Base-by-base conservation (phyloP, 2,888 invertebrate genomes). In the Sarcophaga caerulescens region DNA sequence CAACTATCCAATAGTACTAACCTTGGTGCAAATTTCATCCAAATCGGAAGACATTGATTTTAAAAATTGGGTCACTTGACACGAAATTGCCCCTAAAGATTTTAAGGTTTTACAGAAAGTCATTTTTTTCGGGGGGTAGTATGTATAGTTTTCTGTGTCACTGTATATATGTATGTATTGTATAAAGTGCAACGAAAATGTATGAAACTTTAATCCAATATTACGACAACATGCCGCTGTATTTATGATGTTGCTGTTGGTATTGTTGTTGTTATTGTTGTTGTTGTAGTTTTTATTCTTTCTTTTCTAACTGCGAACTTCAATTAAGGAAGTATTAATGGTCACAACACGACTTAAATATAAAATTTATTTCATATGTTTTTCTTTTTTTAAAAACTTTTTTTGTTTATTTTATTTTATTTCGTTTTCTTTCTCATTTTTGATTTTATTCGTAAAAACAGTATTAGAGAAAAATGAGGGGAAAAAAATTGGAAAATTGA, bases 271-370 rank as follows among this genome's bases (percentile, higher is more conserved):
- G 47, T 6, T n/a, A 19, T 45, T 45, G 68, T 45, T 68, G 47
- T 19, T n/a, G n/a, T n/a, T n/a, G 59, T 45, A 23, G 17, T 25
- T 73, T 52, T 74, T 69, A 35, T 79, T 21, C 12, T 59, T 6
- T 69, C 74, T 52, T 52, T 52, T 52, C 85, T 85, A 86, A 84
- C 84, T 86, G 81, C 78, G 81, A 86, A 84, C 86, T 86, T 86
- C 86, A 86, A 86, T 86, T 86, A 86, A 86, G 84, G 86, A 84
- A 86, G 86, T 86, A 86, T 86, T 86, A 86, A 86, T 84, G 86
- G 84, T 84, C 86, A 70, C 86, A 81, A 84, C 86, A 86, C 84
- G 86, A 86, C 68, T 86, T 86, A 77, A 60, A 86, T 84, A 86
- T 81, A 81, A 81, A 84, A 70, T 70, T 75, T 82, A 71, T 77